Evolutionary conservation across 2,888 invertebrate species (phyloP).

Genomic region (Zygothrica quintamaculata): DNA sequence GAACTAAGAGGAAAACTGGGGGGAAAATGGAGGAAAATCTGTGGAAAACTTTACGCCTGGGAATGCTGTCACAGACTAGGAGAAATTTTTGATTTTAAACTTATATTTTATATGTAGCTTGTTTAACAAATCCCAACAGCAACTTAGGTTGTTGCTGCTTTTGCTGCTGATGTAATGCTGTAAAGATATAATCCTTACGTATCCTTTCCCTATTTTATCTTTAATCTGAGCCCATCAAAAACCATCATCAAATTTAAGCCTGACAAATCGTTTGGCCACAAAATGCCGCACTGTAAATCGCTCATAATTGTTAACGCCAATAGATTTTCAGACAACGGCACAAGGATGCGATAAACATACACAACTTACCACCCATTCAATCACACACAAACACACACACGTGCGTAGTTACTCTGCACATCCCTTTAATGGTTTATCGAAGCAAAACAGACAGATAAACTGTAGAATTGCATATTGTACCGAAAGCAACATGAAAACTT

Average conservation of each 20-base stretch:
- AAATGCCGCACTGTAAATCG: constrained; percentile 44
- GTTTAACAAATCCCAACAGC: constrained; percentile 33
- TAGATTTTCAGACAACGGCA: constrained; percentile 52
- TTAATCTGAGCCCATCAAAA: constrained; percentile 42
- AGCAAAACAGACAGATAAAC: constrained; percentile 38
- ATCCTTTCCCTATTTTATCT: constrained; percentile 15
- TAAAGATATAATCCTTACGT: constrained; percentile 14
- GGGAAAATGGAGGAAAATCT: neutral
- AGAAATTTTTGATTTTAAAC: neutral
- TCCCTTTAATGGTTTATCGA: constrained; percentile 28
- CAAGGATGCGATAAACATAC: constrained; percentile 25
- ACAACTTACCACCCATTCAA: constrained; percentile 5
- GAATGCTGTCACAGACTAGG: neutral
- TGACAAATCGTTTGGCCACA: constrained; percentile 51
- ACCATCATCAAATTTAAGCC: constrained; percentile 47
- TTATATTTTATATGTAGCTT: constrained; percentile 1
- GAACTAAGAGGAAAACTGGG: constrained; percentile 9
- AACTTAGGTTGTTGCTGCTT: no score
- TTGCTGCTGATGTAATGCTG: neutral
- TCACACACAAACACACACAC: neutral
- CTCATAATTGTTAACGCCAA: constrained; percentile 63
- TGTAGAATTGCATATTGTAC: constrained; percentile 13
- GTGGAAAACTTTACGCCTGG: neutral
- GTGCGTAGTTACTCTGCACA: no score
- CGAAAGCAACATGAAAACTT: constrained; percentile 22